Conservation (phyloP, 2,888 invertebrate genomes). For the Heliconius aoede region DNA sequence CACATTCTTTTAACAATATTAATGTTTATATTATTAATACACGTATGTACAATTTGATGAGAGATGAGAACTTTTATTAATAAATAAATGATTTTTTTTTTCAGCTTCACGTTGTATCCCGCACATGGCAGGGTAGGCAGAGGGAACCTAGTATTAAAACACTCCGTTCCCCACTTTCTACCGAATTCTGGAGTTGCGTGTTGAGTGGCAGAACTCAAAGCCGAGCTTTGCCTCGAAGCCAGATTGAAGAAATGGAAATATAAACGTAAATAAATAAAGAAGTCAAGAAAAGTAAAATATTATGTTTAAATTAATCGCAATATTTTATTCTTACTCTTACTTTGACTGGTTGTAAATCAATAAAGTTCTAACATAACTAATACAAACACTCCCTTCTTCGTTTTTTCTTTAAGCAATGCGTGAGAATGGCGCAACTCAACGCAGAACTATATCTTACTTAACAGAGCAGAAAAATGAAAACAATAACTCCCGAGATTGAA, state of each 20-base stretch:
- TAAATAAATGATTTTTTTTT: slow-evolving; percentile 24
- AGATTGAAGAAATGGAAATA: too few species aligned
- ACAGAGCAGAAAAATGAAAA: not conserved
- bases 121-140: too few species aligned
- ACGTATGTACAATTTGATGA: slow-evolving; percentile 47
- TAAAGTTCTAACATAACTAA: not conserved
- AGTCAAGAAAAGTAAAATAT: too few species aligned
- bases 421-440: too few species aligned
- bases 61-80: slow-evolving; percentile 35
- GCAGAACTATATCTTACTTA: too few species aligned
- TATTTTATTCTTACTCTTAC: not conserved
- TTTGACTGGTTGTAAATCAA: slow-evolving; percentile 2
- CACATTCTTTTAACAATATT: slow-evolving; percentile 67
- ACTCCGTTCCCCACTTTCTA: too few species aligned
- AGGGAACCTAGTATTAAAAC: too few species aligned
- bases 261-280: too few species aligned
- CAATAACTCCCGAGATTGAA: not conserved
- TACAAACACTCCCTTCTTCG: not conserved
- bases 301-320: not conserved
- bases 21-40: slow-evolving; percentile 38
- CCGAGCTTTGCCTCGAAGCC: too few species aligned
- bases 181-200: too few species aligned
- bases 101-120: too few species aligned
- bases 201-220: too few species aligned
- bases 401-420: not conserved